Conservation (phyloP, 2,888 invertebrate genomes). For the Tetropium fuscum region DNA sequence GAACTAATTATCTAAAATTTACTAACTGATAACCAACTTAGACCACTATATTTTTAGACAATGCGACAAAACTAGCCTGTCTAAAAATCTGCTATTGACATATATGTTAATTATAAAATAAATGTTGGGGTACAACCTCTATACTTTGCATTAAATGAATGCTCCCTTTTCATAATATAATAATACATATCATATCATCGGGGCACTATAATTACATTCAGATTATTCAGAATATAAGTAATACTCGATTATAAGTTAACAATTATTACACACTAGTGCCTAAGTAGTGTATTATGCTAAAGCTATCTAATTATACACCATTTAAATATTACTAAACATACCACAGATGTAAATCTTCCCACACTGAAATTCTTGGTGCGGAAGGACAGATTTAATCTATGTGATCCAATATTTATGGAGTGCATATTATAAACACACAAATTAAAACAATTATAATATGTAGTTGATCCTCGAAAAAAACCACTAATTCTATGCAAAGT, state of each 20-base stretch:
- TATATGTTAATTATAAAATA: slow-evolving; percentile 65
- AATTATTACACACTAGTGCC: slow-evolving; percentile 55
- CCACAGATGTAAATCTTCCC: slow-evolving; percentile 35
- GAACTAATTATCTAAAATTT: slow-evolving; percentile 35
- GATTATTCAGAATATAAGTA: slow-evolving; percentile 35
- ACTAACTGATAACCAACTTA: slow-evolving; percentile 27
- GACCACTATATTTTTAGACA: slow-evolving; percentile 37
- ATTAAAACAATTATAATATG: slow-evolving; percentile 38
- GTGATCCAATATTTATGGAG: slow-evolving; percentile 39
- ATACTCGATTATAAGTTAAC: slow-evolving; percentile 30
- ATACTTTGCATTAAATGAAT: slow-evolving; percentile 94
- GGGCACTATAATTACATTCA: slow-evolving; percentile 49
- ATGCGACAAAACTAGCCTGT: slow-evolving; percentile 30
- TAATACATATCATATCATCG: slow-evolving; percentile 52
- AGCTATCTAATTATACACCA: slow-evolving; percentile 54
- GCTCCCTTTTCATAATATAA: slow-evolving; percentile 80
- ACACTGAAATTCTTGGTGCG: slow-evolving; percentile 15
- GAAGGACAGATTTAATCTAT: slow-evolving; percentile 37
- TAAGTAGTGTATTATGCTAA: slow-evolving; percentile 54
- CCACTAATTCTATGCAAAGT: slow-evolving; percentile 94
- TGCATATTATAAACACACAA: slow-evolving; percentile 43
- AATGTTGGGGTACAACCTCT: slow-evolving; percentile 79
- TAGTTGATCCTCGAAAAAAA: slow-evolving; percentile 77
- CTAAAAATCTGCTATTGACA: slow-evolving; percentile 61
- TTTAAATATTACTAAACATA: slow-evolving; percentile 44